These are phyloP conservation scores for Calephelis nemesis DNA, from an alignment of 1,140 invertebrate species.

Conservation along the genomic window DNA sequence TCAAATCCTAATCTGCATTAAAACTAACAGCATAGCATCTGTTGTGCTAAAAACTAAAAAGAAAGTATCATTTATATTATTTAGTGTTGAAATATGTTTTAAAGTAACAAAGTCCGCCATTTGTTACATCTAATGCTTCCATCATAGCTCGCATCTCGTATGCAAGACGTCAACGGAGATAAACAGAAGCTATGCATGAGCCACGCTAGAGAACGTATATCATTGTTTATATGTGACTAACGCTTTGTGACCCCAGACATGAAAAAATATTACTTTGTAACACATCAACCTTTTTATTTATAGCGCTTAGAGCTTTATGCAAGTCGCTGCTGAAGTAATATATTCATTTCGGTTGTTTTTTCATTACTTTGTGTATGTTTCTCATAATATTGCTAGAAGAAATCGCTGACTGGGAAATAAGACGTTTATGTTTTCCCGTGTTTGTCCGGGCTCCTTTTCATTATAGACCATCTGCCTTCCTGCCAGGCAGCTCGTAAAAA, in stretches of 20 bases:
- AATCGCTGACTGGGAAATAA: no score
- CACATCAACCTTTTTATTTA: background rate
- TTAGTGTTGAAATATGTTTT: constrained; percentile 32
- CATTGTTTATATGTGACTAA: constrained; percentile 3
- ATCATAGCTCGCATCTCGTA: constrained; percentile 35
- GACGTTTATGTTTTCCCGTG: no score
- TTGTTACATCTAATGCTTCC: constrained; percentile 38
- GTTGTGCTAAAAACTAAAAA: constrained; percentile 14
- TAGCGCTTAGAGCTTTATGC: no score
- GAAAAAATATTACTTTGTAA: background rate
- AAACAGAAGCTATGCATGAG: constrained; percentile 19
- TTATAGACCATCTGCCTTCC: no score
- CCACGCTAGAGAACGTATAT: background rate
- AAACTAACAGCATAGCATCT: constrained; percentile 6
- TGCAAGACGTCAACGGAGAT: constrained; percentile 37
- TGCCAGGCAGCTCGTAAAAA: no score
- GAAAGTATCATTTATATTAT: constrained; percentile 28
- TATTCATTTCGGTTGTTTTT: no score
- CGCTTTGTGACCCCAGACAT: background rate
- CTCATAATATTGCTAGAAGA: no score
- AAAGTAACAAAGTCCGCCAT: constrained; percentile 33
- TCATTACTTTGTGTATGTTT: no score
- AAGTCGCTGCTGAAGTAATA: no score
- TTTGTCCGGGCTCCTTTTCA: no score
- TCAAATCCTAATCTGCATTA: no score